A percentile compares a stretch with the other conserved stretches of the same genome.
Conservation (phyloP, 2,113 vertebrate genomes). For the Hippopotamus amphibius region DNA sequence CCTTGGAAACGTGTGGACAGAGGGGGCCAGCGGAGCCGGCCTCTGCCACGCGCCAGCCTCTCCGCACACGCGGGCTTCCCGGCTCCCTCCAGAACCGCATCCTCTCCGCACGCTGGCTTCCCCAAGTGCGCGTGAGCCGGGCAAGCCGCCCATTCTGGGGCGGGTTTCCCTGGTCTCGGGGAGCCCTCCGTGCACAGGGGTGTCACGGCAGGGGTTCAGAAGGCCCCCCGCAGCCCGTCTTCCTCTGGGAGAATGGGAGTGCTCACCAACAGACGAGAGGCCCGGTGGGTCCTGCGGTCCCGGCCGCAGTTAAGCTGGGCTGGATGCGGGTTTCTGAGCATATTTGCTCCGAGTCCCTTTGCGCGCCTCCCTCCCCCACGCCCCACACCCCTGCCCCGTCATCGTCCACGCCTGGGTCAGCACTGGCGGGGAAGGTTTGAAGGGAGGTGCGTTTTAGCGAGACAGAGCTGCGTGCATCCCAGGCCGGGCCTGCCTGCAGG, state of each 20-base stretch:
- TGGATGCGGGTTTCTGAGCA: background rate
- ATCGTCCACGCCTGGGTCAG: rapidly evolving
- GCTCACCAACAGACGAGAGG: rapidly evolving
- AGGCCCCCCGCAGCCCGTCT: rapidly evolving
- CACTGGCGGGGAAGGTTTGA: rapidly evolving
- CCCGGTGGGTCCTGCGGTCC: rapidly evolving
- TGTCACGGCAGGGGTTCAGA: background rate
- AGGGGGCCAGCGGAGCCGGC: rapidly evolving
- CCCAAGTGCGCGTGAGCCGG: rapidly evolving
- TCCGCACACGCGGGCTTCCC: background rate
- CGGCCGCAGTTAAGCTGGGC: rapidly evolving
- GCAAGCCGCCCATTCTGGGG: rapidly evolving
- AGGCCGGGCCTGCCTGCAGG: too few relatives aligned
- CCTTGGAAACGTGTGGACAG: rapidly evolving
- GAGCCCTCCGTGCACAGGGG: too few relatives aligned
- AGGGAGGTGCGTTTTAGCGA: too few relatives aligned
- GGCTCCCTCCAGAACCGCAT: rapidly evolving
- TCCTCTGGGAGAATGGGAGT: rapidly evolving
- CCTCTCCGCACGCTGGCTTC: rapidly evolving
- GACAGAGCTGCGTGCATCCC: background rate
- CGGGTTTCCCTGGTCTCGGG: too few relatives aligned
- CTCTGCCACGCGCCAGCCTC: rapidly evolving
- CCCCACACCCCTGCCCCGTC: rapidly evolving
- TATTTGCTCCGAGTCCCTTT: rapidly evolving
- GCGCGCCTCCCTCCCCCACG: rapidly evolving